Base-by-base conservation (phyloP, 2,888 invertebrate genomes). In the Tipula vernalis region DNA sequence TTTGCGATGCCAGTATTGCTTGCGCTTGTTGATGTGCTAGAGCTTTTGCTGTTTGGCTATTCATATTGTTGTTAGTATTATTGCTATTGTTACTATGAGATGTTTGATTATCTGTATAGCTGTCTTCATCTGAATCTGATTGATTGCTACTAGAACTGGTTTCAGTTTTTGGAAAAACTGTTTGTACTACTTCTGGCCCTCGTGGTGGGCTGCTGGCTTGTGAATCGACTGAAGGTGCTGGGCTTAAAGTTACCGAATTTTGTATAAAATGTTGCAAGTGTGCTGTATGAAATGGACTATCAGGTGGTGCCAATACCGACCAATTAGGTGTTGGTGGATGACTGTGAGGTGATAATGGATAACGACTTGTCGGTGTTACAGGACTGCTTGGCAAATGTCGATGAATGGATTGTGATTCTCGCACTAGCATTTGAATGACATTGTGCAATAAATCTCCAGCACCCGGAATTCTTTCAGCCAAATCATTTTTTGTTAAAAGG, bases 371-470 rank as follows among this genome's bases (percentile, higher is more conserved):
- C 3, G 96, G 96, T 15, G 96, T 96, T 86, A 96, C 96, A 57
- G 96, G 97, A 90, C 94, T 95, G 88, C 95, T 96, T 51, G 96
- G 97, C 88, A 96, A 93, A 90, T 96, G 95, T 92, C 95, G 94
- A 89, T 96, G 96, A 89, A 96, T 92, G 90, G 95, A 93, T 89
- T 95, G 95, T 88, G 96, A 95, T 90, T 97, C 96, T 71, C 96
- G 94, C 87, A 97, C 95, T 87, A 98, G 92, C 93, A 98, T 95
- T 91, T 97, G 96, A 85, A 98, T 93, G 44, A 98, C 97, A 92
- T 98, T 98, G 93, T 97, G 98, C 88, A 98, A 92, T 28, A 98
- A 96, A 91, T 98, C 98, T 2, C 98, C 98, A 44, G 97, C 97
- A 28, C 97, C 96, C 0, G 98, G 98, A 89, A 97, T 97, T 87